Percentiles rank a stretch among this genome's conserved stretches.
phyloP scores from a whole-genome alignment of 2,888 invertebrate species.

The Uropetala carovei region DNA sequence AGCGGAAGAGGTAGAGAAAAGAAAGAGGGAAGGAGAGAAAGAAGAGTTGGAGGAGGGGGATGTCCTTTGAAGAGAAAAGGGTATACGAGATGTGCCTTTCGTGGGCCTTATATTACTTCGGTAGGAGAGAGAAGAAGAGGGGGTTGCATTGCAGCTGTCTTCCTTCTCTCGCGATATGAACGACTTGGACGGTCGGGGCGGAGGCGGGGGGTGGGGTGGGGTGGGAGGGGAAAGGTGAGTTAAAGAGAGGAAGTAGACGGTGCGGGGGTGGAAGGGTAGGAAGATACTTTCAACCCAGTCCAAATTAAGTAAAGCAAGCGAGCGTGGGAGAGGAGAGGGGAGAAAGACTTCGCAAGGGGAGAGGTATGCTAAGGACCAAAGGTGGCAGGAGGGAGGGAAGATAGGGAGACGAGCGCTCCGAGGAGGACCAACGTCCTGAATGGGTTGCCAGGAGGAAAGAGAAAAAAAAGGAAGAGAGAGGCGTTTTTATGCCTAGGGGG shows the following conservation, averaged over 20 bases:
- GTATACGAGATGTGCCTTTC: neutral
- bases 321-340: constrained; percentile 7
- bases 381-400: neutral
- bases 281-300: neutral
- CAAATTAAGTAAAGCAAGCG: constrained; percentile 56
- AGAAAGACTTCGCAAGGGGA: neutral
- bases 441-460: neutral
- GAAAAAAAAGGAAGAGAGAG: neutral
- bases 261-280: neutral
- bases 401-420: neutral
- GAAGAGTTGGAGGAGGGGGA: neutral
- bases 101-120: neutral
- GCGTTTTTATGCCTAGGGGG: constrained; percentile 1
- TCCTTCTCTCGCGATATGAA: neutral
- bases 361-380: neutral
- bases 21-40: neutral
- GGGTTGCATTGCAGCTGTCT: constrained; percentile 28
- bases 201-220: neutral
- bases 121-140: neutral
- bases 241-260: neutral
- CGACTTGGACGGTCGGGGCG: neutral
- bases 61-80: neutral
- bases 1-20: constrained; percentile 7
- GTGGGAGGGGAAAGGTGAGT: neutral
- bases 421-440: neutral